Base-by-base conservation (phyloP, 2,113 vertebrate species). In the Archilochus colubris region DNA sequence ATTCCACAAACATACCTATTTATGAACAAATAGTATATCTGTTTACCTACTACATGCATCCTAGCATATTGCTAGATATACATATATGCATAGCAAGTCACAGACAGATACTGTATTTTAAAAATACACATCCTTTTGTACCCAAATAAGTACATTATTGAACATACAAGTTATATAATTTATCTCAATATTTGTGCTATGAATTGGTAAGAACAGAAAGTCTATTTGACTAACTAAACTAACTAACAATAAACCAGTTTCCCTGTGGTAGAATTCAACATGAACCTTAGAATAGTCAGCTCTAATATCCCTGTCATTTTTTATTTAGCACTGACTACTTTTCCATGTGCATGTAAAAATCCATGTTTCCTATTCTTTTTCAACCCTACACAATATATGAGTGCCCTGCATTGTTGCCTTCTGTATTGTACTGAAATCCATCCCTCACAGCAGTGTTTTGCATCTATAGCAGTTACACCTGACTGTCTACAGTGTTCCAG, bases 381-480 rank as follows among this genome's bases (percentile, higher is more conserved):
- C 69, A 89, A 74, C 11, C 3, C 43, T 38, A 40, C 20, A 63
- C 58, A 53, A 48, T 28, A 66, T 79, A 43, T 66, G 55, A 86
- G 51, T 21, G 13, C 4, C 10, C 5, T 79, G 33, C 36, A 31
- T 82, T 82, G 25, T 23, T 74, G 51, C 17, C 55, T 40, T 89
- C 74, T 20, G 27, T 76, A 76, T 80, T 94, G 23, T 43, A 31
- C 43, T 23, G 14, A 91, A 94, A 94, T 93, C 66, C 73, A 79
- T 82, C 66, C 62, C 89, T 73, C 40, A 77, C 74, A 80, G 63
- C 36, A 53, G 30, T 36, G 14, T 92, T 97, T 92, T 95, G 82
- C 85, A 78, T 82, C 77, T 80, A 22, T 66, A 81, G 28, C 23
- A 90, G 76, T 62, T 93, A 85, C 76, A 97, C 91, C 88, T 97